These are phyloP conservation scores for Somateria mollissima DNA, from an alignment of 2,797 vertebrate species.

Conservation along the genomic window DNA sequence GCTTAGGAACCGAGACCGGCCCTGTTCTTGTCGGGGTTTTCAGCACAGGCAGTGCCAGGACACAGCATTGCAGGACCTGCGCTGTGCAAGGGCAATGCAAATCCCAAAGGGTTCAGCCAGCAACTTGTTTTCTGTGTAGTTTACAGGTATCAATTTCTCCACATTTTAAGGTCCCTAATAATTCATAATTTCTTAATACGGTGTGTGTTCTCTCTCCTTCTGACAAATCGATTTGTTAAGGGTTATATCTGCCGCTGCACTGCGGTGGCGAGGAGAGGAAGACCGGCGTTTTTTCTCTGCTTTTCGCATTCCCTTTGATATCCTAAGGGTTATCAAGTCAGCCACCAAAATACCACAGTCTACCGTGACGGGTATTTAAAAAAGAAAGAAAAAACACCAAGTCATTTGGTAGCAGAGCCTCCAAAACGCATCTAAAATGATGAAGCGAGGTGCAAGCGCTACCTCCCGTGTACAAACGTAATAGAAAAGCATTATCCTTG, in stretches of 20 bases:
- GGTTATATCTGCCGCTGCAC: background rate
- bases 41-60: background rate
- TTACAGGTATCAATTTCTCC: slow-evolving; percentile 10
- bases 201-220: background rate
- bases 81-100: background rate
- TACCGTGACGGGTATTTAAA: background rate
- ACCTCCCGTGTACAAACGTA: background rate
- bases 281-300: background rate
- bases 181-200: slow-evolving; percentile 38
- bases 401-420: slow-evolving; percentile 4
- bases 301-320: background rate
- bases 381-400: background rate
- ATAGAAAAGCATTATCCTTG: slow-evolving; percentile 35
- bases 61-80: background rate
- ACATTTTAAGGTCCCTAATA: slow-evolving; percentile 27
- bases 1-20: background rate
- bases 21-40: background rate
- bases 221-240: slow-evolving; percentile 39
- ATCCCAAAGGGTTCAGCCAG: background rate
- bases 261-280: background rate
- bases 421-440: background rate
- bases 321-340: slow-evolving; percentile 37
- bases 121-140: background rate
- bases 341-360: slow-evolving; percentile 6
- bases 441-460: slow-evolving; percentile 3